Conservation (phyloP, 2,888 invertebrate genomes). For the Cyclophora punctaria region DNA sequence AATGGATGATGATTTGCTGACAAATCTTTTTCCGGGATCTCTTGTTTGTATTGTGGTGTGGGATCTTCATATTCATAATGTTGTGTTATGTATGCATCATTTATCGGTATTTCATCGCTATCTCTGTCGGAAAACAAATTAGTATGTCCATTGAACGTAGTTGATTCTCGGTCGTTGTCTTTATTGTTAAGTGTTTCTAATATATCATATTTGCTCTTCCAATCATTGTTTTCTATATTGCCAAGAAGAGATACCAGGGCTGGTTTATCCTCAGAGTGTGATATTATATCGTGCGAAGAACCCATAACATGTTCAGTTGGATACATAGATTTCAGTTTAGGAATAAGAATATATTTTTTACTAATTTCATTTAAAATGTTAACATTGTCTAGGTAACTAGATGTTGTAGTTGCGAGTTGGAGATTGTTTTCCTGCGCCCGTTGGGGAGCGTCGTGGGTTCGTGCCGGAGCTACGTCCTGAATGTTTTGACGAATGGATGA, state of each 20-base stretch:
- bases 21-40: conserved; percentile 31
- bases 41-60: conserved; percentile 16
- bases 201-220: conserved; percentile 66
- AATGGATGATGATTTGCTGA: conserved; percentile 8
- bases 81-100: conserved; percentile 2
- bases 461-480: no score
- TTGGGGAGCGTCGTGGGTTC: background rate
- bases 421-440: background rate
- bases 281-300: conserved; percentile 1
- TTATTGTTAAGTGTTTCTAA: conserved; percentile 48
- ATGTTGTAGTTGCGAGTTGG: conserved; percentile 9
- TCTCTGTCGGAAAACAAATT: background rate
- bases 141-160: conserved; percentile 5
- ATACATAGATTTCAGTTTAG: conserved; percentile 31
- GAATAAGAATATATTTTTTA: conserved; percentile 62
- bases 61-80: conserved; percentile 5
- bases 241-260: conserved; percentile 8
- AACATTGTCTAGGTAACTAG: conserved; percentile 28
- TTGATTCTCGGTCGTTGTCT: conserved; percentile 24
- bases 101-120: background rate
- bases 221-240: conserved; percentile 37
- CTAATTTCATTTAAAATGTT: conserved; percentile 49
- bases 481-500: no score
- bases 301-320: conserved; percentile 16
- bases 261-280: conserved; percentile 3